phyloP scores from a whole-genome alignment of 2,797 vertebrate species.

The Pseudocheirus occidentalis region DNA sequence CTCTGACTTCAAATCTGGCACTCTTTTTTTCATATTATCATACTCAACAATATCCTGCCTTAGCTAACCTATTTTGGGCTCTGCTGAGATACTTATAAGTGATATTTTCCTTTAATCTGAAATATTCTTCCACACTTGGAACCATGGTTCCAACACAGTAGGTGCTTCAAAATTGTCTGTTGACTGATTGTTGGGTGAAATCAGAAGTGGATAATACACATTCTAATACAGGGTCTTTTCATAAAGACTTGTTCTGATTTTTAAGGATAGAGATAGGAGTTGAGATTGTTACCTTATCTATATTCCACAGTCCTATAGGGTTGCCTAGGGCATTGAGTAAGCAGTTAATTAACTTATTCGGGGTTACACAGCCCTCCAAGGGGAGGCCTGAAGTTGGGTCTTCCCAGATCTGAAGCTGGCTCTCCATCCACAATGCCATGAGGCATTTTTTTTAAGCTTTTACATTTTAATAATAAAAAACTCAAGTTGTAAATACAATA shows the following conservation, averaged over 20 bases:
- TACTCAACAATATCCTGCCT: not conserved
- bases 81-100: not conserved
- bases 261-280: not conserved
- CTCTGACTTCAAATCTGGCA: not conserved
- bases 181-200: accelerated
- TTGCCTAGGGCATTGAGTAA: not conserved
- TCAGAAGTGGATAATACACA: not conserved
- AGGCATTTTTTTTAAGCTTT: not conserved
- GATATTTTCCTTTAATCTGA: not conserved
- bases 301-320: not conserved
- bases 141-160: accelerated
- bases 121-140: not conserved
- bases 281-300: not conserved
- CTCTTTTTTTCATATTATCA: not conserved
- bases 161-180: not conserved
- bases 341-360: not conserved
- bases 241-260: not conserved
- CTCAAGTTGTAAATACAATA: not conserved
- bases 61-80: not conserved
- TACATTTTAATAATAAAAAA: not conserved
- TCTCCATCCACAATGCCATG: not conserved
- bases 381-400: not conserved
- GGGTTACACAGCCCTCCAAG: not conserved
- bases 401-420: not conserved
- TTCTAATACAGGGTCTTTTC: not conserved